Percentiles rank a stretch among this genome's conserved stretches.
phyloP scores from a whole-genome alignment of 2,888 invertebrate species.

The Flexamia atlantica region DNA sequence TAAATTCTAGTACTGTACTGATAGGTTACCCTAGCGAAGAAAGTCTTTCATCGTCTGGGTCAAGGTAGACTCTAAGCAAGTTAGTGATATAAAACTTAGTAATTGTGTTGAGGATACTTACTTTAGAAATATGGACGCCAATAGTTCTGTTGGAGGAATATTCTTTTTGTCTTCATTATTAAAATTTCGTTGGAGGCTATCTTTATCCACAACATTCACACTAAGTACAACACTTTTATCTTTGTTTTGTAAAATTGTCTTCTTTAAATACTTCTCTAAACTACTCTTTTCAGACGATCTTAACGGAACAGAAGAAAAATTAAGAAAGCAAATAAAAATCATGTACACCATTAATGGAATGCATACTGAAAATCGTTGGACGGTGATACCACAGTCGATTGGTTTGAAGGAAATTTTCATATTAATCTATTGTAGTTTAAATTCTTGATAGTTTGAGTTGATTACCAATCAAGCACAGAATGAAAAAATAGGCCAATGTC shows the following conservation, averaged over 20 bases:
- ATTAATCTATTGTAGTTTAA: too few species aligned
- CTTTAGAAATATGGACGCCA: slow-evolving; percentile 59
- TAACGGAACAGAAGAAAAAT: slow-evolving; percentile 52
- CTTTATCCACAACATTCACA: slow-evolving; percentile 53
- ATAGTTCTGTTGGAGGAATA: slow-evolving; percentile 54
- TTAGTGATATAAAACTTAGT: too few species aligned
- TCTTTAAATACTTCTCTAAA: slow-evolving; percentile 53
- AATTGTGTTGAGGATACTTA: slow-evolving; percentile 21
- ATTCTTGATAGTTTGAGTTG: too few species aligned
- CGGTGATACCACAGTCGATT: slow-evolving; percentile 27
- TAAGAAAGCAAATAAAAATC: slow-evolving; percentile 32
- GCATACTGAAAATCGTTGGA: slow-evolving; percentile 54
- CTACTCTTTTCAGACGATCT: slow-evolving; percentile 50
- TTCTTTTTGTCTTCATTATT: slow-evolving; percentile 51
- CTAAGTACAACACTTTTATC: slow-evolving; percentile 56
- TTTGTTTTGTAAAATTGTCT: slow-evolving; percentile 50
- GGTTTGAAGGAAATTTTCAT: slow-evolving; percentile 42
- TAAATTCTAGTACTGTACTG: too few species aligned
- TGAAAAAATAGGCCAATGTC: too few species aligned
- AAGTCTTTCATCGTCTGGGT: too few species aligned
- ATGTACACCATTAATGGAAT: slow-evolving; percentile 53
- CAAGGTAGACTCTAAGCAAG: too few species aligned
- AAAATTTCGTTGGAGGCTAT: slow-evolving; percentile 43
- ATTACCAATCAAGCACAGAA: too few species aligned
- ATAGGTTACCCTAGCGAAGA: too few species aligned